Conservation (phyloP, 1,140 invertebrate genomes). For the Bombus balteatus region DNA sequence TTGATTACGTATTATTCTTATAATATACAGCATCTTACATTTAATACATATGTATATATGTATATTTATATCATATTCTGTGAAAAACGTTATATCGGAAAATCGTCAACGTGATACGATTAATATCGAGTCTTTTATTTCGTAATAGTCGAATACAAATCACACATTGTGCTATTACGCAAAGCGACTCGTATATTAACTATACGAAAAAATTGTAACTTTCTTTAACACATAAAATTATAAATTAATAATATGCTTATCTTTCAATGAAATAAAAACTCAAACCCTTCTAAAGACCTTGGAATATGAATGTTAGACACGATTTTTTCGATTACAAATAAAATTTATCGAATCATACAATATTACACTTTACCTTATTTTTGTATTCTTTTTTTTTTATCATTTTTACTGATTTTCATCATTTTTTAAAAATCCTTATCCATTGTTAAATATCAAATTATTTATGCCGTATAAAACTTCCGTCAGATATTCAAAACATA, state of each 20-base stretch:
- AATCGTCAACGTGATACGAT: conserved; percentile 22
- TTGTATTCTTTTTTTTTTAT: not conserved
- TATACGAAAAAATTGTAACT: not conserved
- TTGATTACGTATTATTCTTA: conserved; percentile 23
- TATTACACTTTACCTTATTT: not conserved
- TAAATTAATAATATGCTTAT: not conserved
- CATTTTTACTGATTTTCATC: not conserved
- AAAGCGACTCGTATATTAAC: conserved; percentile 15
- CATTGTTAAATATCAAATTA: not conserved
- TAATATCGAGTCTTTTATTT: conserved; percentile 25
- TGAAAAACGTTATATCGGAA: conserved; percentile 34
- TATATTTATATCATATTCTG: not conserved
- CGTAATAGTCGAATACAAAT: conserved; percentile 23
- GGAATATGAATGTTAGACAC: not conserved
- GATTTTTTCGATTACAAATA: not conserved
- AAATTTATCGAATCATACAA: not conserved
- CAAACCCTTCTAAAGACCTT: not conserved
- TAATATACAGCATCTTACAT: conserved; percentile 40
- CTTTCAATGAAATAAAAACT: not conserved
- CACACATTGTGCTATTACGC: conserved; percentile 13
- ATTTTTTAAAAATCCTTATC: not conserved
- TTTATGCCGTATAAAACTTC: not conserved
- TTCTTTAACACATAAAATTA: not conserved
- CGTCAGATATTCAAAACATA: not conserved
- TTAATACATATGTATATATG: conserved; percentile 17